Conservation (phyloP, 2,888 invertebrate genomes). For the Nephrotoma appendiculata region DNA sequence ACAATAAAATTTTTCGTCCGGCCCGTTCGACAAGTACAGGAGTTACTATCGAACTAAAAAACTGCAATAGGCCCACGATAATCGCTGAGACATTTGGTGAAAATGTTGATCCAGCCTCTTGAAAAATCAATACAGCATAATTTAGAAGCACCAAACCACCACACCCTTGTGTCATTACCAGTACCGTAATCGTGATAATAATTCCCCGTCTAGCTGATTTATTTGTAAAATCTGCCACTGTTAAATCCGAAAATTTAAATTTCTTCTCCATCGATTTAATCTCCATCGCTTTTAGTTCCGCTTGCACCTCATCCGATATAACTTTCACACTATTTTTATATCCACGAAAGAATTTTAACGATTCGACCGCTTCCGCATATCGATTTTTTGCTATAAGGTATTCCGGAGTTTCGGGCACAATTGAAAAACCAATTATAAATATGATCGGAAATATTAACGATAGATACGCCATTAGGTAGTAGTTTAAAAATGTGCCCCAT, state of each 20-base stretch:
- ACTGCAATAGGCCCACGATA: slow-evolving; percentile 25
- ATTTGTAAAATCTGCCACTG: slow-evolving; percentile 10
- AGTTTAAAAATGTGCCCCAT: background rate
- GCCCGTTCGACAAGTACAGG: slow-evolving; percentile 14
- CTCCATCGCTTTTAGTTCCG: background rate
- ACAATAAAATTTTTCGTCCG: slow-evolving; percentile 11
- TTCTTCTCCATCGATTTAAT: background rate
- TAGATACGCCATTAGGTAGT: background rate
- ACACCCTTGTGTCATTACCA: slow-evolving; percentile 24
- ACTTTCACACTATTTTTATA: background rate
- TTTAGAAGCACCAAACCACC: slow-evolving; percentile 29
- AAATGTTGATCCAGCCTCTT: slow-evolving; percentile 24
- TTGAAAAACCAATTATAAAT: background rate
- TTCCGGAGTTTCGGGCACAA: slow-evolving; percentile 3
- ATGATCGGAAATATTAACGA: background rate
- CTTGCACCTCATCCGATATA: background rate
- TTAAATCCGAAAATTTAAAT: background rate
- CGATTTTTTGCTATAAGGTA: background rate
- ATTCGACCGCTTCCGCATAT: background rate
- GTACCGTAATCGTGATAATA: slow-evolving; percentile 22
- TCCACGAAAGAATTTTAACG: slow-evolving; percentile 2
- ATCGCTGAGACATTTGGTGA: slow-evolving; percentile 24
- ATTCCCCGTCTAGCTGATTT: slow-evolving; percentile 21
- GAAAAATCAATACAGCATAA: slow-evolving; percentile 28
- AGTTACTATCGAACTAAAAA: slow-evolving; percentile 25